phyloP scores from a whole-genome alignment of 2,113 vertebrate species.

The Aphelocoma coerulescens region DNA sequence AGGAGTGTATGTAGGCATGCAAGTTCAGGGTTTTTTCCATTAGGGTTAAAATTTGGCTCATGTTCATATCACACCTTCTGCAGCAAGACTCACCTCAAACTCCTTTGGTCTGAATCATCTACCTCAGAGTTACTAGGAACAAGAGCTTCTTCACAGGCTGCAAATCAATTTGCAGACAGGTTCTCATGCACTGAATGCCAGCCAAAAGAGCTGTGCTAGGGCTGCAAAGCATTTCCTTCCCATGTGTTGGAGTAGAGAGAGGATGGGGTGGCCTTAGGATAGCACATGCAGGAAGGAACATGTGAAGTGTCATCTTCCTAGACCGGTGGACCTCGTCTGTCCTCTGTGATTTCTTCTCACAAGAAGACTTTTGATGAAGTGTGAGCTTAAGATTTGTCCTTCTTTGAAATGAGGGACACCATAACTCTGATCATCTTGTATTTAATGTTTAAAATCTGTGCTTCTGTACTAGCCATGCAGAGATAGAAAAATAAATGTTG shows the following conservation, averaged over 20 bases:
- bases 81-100: background rate
- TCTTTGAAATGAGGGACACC: background rate
- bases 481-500: conserved; percentile 2
- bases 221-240: background rate
- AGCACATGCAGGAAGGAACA: background rate
- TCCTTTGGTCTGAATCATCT: background rate
- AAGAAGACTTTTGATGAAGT: background rate
- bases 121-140: background rate
- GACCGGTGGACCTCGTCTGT: background rate
- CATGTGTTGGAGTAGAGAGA: background rate
- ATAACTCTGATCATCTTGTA: background rate
- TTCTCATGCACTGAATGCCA: background rate
- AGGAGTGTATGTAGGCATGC: background rate
- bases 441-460: background rate
- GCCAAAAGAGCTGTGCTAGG: background rate
- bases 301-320: background rate
- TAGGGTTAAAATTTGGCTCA: background rate
- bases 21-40: background rate
- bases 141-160: background rate
- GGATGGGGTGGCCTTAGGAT: background rate
- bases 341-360: background rate
- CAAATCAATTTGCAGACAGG: background rate
- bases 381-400: background rate
- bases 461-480: background rate
- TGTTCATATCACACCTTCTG: background rate